Evolutionary conservation across 2,797 vertebrate species (phyloP).

Genomic region (Lithobates sylvaticus): DNA sequence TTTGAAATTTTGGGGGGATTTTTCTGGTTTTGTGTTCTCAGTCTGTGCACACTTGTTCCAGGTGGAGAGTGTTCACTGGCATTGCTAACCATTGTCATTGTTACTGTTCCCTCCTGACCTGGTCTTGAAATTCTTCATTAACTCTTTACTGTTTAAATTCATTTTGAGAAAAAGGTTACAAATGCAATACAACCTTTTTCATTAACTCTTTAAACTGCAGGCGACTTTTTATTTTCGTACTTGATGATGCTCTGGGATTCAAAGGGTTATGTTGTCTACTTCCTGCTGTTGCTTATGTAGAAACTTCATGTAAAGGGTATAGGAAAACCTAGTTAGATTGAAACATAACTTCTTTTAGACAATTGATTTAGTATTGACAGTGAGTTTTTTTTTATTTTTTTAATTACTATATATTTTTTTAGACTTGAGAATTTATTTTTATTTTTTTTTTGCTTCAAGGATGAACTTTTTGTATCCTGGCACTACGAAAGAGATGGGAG

Average conservation of each 20-base stretch:
- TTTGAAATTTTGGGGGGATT: background rate
- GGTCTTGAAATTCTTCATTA: no score
- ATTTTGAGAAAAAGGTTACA: no score
- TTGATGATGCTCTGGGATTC: background rate
- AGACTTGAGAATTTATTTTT: background rate
- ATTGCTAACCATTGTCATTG: background rate
- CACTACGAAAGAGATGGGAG: background rate
- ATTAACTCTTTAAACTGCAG: no score
- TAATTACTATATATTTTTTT: background rate
- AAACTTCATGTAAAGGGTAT: conserved; percentile 1
- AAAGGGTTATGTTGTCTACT: conserved; percentile 24
- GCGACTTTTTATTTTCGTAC: no score
- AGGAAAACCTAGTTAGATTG: background rate
- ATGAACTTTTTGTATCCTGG: background rate
- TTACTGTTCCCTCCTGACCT: background rate
- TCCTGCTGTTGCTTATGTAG: conserved; percentile 13
- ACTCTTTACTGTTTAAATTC: no score
- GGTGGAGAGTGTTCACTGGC: background rate
- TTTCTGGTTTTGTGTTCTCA: background rate
- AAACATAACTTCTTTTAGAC: background rate
- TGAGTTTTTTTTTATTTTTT: background rate
- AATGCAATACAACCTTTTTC: background rate
- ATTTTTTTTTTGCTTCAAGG: background rate
- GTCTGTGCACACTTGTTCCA: background rate
- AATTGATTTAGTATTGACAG: background rate